Conservation (phyloP, 2,888 invertebrate genomes). For the Oasisia sp. region DNA sequence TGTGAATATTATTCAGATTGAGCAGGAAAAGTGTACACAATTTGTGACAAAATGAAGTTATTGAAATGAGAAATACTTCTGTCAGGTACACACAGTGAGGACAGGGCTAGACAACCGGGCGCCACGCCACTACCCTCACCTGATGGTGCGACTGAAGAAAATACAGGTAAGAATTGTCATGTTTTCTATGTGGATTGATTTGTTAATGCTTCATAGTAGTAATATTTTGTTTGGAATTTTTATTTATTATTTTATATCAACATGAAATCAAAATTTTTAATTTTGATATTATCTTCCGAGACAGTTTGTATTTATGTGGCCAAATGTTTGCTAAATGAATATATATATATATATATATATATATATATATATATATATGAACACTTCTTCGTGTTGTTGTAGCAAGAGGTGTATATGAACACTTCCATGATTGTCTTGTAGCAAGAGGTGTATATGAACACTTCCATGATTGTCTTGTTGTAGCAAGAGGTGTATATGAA, state of each 20-base stretch:
- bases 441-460: background rate
- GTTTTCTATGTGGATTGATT: background rate
- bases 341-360: too few relatives aligned
- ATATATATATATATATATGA: too few relatives aligned
- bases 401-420: background rate
- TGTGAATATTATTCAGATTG: too few relatives aligned
- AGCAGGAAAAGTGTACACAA: background rate
- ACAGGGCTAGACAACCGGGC: constrained; percentile 48
- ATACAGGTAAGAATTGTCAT: constrained; percentile 49
- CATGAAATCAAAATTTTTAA: background rate
- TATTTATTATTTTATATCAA: background rate
- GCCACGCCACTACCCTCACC: constrained; percentile 54
- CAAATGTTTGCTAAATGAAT: too few relatives aligned
- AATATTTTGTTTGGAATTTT: background rate
- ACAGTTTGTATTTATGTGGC: too few relatives aligned
- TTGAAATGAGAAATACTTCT: background rate
- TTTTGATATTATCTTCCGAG: too few relatives aligned
- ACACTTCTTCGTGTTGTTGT: constrained; percentile 21
- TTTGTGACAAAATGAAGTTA: background rate
- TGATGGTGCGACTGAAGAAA: constrained; percentile 53
- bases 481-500: too few relatives aligned
- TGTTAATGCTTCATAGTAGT: background rate
- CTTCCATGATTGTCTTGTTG: constrained; percentile 25
- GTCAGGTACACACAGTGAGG: constrained; percentile 49
- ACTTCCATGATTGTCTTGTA: constrained; percentile 26